phyloP scores from a whole-genome alignment of 2,888 invertebrate genomes.

The Melikaiella ostensackeni region DNA sequence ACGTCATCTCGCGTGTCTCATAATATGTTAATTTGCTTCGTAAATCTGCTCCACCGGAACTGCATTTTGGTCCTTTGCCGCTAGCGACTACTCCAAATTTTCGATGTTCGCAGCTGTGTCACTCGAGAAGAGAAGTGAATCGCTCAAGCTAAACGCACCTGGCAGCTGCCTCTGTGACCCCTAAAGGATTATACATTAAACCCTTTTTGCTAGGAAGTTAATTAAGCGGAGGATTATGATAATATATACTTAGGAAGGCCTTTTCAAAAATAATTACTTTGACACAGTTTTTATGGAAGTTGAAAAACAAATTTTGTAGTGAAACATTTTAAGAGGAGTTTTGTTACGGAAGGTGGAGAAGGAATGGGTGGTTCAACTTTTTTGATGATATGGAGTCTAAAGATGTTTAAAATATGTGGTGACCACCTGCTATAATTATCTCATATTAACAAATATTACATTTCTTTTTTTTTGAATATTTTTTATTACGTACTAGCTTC shows the following conservation, averaged over 20 bases:
- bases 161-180: conserved; percentile 13
- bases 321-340: neutral
- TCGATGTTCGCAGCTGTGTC: conserved; percentile 35
- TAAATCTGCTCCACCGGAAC: conserved; percentile 27
- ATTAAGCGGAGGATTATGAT: conserved; percentile 33
- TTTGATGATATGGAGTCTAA: no score
- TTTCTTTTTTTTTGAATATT: no score
- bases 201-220: conserved; percentile 11
- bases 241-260: neutral
- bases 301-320: neutral
- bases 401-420: no score
- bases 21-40: conserved; percentile 51
- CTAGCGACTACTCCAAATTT: conserved; percentile 22
- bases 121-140: conserved; percentile 23
- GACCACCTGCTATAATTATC: no score
- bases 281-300: neutral
- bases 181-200: neutral
- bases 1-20: conserved; percentile 34
- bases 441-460: no score
- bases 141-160: conserved; percentile 20
- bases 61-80: conserved; percentile 1
- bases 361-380: no score
- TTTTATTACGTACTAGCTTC: no score
- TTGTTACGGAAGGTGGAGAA: neutral
- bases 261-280: neutral